A percentile compares a stretch with the other conserved stretches of the same genome.
Evolutionary conservation across 2,888 invertebrate genomes (phyloP).

Genomic region (Phania funesta): DNA sequence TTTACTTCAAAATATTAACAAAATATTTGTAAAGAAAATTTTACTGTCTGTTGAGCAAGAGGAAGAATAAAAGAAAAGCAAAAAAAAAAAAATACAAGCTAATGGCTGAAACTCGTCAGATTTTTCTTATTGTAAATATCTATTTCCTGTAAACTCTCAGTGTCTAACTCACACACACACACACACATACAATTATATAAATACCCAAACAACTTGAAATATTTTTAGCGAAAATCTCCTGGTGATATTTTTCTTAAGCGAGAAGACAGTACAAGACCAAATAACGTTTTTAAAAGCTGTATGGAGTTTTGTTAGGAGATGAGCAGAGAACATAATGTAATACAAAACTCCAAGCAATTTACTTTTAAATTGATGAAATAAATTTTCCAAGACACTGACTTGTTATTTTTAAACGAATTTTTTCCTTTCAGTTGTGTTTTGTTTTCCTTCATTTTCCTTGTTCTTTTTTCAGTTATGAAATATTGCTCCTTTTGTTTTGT

Average conservation of each 20-base stretch:
- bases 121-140: neutral
- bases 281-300: neutral
- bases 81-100: conserved; percentile 1
- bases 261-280: neutral
- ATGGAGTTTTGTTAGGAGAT: neutral
- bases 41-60: neutral
- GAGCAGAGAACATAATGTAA: conserved; percentile 56
- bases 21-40: conserved; percentile 2
- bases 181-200: neutral
- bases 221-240: neutral
- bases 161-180: neutral
- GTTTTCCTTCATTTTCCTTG: neutral
- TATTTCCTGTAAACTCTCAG: conserved; percentile 14
- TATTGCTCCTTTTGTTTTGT: conserved; percentile 10
- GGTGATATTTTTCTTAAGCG: neutral
- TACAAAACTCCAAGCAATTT: conserved; percentile 79
- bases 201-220: neutral
- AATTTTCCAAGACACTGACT: conserved; percentile 77
- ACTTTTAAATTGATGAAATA: conserved; percentile 80
- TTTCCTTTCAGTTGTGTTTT: conserved; percentile 7
- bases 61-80: neutral
- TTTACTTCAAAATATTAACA: neutral
- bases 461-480: conserved; percentile 17
- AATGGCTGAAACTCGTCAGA: conserved; percentile 25
- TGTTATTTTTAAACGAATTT: conserved; percentile 46